Percentiles rank a stretch among this genome's conserved stretches.
These are phyloP conservation scores for Epinotia brunnichana DNA, from an alignment of 2,888 invertebrate species.

Conservation along the genomic window DNA sequence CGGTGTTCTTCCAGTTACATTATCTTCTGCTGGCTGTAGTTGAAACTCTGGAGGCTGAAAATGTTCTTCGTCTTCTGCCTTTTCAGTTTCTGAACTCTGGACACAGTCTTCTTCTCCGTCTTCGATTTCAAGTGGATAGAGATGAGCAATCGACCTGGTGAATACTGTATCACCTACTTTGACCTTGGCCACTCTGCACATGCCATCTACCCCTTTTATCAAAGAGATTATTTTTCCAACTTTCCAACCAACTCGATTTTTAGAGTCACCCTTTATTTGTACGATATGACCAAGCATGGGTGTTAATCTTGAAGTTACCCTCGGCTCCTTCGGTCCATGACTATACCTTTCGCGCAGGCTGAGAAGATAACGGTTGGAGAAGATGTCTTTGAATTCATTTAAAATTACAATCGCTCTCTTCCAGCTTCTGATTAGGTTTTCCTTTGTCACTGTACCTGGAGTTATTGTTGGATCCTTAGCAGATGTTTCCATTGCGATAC, in stretches of 20 bases:
- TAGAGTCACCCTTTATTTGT: neutral
- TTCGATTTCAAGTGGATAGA: slow-evolving; percentile 9
- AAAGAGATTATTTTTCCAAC: neutral
- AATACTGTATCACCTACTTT: neutral
- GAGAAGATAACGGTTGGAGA: neutral
- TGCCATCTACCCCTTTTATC: slow-evolving; percentile 2
- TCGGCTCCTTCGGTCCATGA: neutral
- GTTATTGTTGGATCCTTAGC: neutral
- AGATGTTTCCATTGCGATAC: neutral
- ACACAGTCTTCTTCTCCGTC: neutral
- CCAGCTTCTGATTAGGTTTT: slow-evolving; percentile 2
- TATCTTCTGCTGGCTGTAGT: too few relatives aligned
- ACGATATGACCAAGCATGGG: slow-evolving; percentile 2
- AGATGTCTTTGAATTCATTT: slow-evolving; percentile 19
- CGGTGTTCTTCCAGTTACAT: too few relatives aligned
- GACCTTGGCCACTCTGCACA: slow-evolving; percentile 4
- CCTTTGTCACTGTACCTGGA: slow-evolving; percentile 1
- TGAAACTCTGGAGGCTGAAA: too few relatives aligned
- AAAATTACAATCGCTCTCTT: slow-evolving; percentile 4
- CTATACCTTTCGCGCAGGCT: slow-evolving; percentile 7
- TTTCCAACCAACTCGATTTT: neutral
- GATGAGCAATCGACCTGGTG: slow-evolving; percentile 8
- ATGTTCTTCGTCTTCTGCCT: too few relatives aligned
- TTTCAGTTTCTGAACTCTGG: too few relatives aligned
- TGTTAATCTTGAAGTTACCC: slow-evolving; percentile 6